These are phyloP conservation scores for Haliclona indistincta DNA, from an alignment of 37 sponge, comb jelly and placozoan genomes.

Conservation along the genomic window DNA sequence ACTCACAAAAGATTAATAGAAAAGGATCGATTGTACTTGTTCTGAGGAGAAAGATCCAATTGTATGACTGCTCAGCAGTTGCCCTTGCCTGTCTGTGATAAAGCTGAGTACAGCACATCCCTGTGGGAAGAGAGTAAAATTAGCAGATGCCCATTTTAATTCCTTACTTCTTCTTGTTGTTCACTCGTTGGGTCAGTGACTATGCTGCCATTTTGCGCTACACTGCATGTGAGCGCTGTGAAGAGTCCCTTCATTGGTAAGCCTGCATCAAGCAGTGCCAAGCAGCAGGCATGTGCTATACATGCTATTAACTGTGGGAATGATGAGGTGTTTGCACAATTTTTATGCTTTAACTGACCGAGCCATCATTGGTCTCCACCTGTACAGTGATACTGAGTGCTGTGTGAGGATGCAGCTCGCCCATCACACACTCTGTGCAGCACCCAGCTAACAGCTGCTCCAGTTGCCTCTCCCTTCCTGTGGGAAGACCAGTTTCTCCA, in stretches of 20 bases:
- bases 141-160: not conserved
- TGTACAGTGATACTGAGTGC: constrained; percentile 74
- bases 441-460: constrained; percentile 50
- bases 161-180: constrained; percentile 36
- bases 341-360: constrained; percentile 35
- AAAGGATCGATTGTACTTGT: constrained; percentile 51
- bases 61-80: constrained; percentile 32
- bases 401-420: constrained; percentile 75
- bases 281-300: constrained; percentile 65
- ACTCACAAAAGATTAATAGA: not conserved
- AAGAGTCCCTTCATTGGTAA: constrained; percentile 70
- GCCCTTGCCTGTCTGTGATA: constrained; percentile 9
- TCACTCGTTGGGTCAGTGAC: constrained; percentile 53
- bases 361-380: constrained; percentile 65
- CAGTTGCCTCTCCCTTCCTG: constrained; percentile 43
- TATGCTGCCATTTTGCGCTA: constrained; percentile 32
- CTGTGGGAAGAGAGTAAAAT: not conserved
- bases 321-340: not conserved
- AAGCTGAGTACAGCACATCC: not conserved
- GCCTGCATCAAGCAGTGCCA: constrained; percentile 81
- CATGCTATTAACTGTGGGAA: constrained; percentile 51
- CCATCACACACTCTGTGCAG: constrained; percentile 43
- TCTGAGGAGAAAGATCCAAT: constrained; percentile 41
- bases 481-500: constrained; percentile 55
- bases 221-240: constrained; percentile 59